Percentiles rank a stretch among this genome's conserved stretches.
These are phyloP conservation scores for Nasonovia ribisnigri DNA, from an alignment of 2,888 invertebrate genomes.

Conservation along the genomic window DNA sequence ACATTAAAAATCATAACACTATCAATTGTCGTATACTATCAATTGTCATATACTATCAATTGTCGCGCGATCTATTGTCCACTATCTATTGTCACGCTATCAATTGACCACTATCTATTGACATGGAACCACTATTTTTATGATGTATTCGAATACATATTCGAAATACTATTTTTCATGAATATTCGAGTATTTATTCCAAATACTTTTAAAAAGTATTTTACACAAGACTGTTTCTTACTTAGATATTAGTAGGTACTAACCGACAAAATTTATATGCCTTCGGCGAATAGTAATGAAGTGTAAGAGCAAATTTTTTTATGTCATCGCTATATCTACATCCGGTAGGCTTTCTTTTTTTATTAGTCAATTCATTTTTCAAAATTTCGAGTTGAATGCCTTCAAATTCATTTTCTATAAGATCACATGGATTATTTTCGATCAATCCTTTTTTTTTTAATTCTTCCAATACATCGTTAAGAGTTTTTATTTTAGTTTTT, in stretches of 20 bases:
- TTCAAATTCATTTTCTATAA: neutral
- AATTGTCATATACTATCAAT: too few species aligned
- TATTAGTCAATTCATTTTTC: neutral
- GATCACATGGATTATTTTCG: neutral
- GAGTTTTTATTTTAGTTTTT: neutral
- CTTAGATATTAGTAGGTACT: neutral
- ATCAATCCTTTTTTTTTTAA: neutral
- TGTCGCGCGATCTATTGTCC: too few species aligned
- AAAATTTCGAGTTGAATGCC: neutral
- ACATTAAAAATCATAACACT: too few species aligned
- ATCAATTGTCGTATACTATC: too few species aligned
- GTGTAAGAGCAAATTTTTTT: constrained; percentile 24
- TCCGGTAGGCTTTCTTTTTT: constrained; percentile 6
- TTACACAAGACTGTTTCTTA: too few species aligned
- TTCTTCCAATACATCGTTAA: neutral
- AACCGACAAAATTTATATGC: constrained; percentile 21
- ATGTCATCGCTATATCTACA: constrained; percentile 2
- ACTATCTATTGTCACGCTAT: too few species aligned
- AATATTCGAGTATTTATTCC: too few species aligned
- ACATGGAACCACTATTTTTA: too few species aligned
- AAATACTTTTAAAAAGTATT: too few species aligned
- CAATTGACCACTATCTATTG: too few species aligned
- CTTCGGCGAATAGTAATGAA: constrained; percentile 23
- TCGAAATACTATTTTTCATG: too few species aligned
- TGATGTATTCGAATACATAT: too few species aligned